A percentile compares a stretch with the other conserved stretches of the same genome.
Conservation (phyloP, 2,888 invertebrate species). For the Eugnorisma glareosa region DNA sequence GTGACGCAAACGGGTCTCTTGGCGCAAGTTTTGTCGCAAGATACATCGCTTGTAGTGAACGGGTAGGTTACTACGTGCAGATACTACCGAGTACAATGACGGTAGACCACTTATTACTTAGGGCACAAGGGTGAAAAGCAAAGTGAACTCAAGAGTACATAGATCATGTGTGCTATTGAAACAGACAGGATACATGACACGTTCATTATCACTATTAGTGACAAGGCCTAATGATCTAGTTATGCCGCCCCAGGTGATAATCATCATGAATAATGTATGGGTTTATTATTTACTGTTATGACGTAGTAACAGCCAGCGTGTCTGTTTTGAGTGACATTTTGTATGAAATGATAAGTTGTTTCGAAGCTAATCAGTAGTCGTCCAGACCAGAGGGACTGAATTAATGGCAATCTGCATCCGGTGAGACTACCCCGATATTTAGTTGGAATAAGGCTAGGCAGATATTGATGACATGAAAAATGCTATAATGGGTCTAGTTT, state of each 20-base stretch:
- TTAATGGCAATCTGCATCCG: not conserved
- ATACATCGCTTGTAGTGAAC: not conserved
- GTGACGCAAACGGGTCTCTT: not conserved
- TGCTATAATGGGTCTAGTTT: not conserved
- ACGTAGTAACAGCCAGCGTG: not conserved
- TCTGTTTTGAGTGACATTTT: not conserved
- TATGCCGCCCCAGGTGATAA: conserved; percentile 30
- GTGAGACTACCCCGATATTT: too few species aligned
- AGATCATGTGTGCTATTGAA: conserved; percentile 14
- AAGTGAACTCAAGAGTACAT: not conserved
- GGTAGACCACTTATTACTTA: too few species aligned
- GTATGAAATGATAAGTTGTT: not conserved
- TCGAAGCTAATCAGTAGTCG: not conserved
- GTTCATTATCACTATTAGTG: conserved; percentile 27
- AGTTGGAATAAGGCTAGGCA: not conserved
- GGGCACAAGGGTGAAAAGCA: too few species aligned
- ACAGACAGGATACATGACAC: conserved; percentile 31
- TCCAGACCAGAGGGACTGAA: not conserved
- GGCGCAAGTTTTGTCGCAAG: not conserved
- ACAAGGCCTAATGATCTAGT: conserved; percentile 45
- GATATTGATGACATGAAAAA: not conserved
- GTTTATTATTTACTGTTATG: not conserved
- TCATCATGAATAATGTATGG: conserved; percentile 31
- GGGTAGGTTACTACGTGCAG: not conserved
- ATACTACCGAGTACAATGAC: too few species aligned